Base-by-base conservation (phyloP, 2,797 vertebrate species). In the Molothrus ater region DNA sequence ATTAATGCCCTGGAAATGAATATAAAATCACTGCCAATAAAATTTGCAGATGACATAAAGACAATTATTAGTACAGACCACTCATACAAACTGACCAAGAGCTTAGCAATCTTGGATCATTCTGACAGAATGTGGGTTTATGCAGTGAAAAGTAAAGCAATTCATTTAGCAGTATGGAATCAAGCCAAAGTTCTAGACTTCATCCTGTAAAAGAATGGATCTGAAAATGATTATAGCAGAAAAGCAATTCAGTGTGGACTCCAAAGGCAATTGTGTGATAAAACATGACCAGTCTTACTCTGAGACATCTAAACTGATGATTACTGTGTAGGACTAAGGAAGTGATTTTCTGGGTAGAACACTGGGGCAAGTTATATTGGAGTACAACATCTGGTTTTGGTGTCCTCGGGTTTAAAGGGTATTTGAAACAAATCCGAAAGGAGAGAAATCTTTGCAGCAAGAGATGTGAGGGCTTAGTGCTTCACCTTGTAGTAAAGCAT, bases 91-190 rank as follows among this genome's bases (percentile, higher is more conserved):
- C 68, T 65, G 75, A 85, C 50, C 61, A 64, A 57, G 48, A 87
- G 13, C 28, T 85, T 56, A 93, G 32, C 24, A 74, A 53, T 85
- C 40, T 53, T 36, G 40, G 51, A 51, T 76, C 57, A 53, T 47
- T 85, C 43, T 73, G 78, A 64, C 53, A 93, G 81, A 85, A 93
- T 80, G 38, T 48, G 63, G 26, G 7, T 91, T 86, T 91, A 63
- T 60, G 91, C 60, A 80, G 64, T 48, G 26, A 89, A 94, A 94
- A 50, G 53, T 73, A 73, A 87, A 94, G 64, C 60, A 87, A 95
- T 92, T 74, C 6, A 53, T 92, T 91, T 92, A 93, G 47, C 59
- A 92, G 29, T 16, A 32, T 69, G 76, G 66, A 94, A 65, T 60
- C 11, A 57, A 65, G 88, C 66, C 80, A 72, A 50, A 88, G 54